phyloP scores from a whole-genome alignment of 2,888 invertebrate species.

The Perithous albicinctus region DNA sequence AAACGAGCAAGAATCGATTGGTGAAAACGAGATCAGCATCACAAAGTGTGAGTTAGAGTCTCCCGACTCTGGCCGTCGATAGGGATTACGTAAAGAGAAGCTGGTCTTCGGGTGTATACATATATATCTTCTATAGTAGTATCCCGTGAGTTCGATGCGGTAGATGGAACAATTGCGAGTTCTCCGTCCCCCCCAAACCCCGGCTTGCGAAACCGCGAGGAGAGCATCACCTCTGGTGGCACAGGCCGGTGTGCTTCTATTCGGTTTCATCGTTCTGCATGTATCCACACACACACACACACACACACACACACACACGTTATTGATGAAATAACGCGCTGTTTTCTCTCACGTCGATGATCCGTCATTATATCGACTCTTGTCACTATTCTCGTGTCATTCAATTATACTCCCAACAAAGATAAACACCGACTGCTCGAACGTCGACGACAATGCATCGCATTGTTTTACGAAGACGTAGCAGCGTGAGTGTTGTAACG shows the following conservation, averaged over 20 bases:
- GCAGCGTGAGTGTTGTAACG: not conserved
- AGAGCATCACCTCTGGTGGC: not conserved
- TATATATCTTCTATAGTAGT: not conserved
- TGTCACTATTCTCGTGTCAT: conserved; percentile 44
- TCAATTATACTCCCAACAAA: conserved; percentile 53
- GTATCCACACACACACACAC: too few species aligned
- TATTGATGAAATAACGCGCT: conserved; percentile 25
- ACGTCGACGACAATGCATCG: conserved; percentile 29
- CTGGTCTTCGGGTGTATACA: not conserved
- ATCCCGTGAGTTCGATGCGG: not conserved
- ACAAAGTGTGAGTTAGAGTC: not conserved
- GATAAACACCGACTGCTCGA: conserved; percentile 31
- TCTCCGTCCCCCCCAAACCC: too few species aligned
- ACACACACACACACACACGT: too few species aligned
- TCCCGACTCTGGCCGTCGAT: conserved; percentile 15
- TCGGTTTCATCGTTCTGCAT: not conserved
- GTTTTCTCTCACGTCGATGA: conserved; percentile 48
- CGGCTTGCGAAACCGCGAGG: conserved; percentile 19
- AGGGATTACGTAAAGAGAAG: conserved; percentile 23
- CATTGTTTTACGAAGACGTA: conserved; percentile 21
- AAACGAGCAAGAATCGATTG: conserved; percentile 12
- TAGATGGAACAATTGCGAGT: conserved; percentile 14
- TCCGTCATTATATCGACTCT: conserved; percentile 45
- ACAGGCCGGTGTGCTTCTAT: not conserved
- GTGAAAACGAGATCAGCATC: conserved; percentile 21